Percentiles rank a stretch among this genome's conserved stretches.
Evolutionary conservation across 2,888 invertebrate species (phyloP).

Genomic region (Apocheima hispidaria): DNA sequence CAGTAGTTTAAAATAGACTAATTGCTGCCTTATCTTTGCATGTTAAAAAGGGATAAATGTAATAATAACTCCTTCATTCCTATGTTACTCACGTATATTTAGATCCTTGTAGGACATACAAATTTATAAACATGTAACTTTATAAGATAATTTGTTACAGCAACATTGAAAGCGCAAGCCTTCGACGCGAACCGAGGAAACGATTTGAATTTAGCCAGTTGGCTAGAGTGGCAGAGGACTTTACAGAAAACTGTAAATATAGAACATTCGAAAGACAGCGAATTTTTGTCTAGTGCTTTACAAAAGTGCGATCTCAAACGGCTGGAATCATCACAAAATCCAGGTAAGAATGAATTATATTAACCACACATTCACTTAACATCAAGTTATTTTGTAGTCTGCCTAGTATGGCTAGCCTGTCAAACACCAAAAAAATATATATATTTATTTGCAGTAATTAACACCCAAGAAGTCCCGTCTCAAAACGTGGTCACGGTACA

Average conservation of each 20-base stretch:
- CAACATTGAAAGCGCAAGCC: constrained; percentile 25
- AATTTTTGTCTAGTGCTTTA: constrained; percentile 75
- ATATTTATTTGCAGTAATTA: constrained; percentile 8
- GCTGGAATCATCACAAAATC: constrained; percentile 69
- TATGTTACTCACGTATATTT: too few relatives aligned
- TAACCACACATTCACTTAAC: background rate
- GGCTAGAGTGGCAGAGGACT: constrained; percentile 80
- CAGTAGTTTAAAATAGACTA: too few relatives aligned
- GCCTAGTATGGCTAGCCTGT: too few relatives aligned
- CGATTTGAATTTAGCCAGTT: constrained; percentile 62
- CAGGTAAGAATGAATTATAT: constrained; percentile 8
- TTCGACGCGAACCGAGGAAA: constrained; percentile 52
- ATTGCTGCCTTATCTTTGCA: background rate
- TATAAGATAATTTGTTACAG: constrained; percentile 11
- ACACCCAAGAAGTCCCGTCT: constrained; percentile 12
- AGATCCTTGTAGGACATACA: too few relatives aligned
- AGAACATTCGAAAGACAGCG: constrained; percentile 76
- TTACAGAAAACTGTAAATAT: constrained; percentile 76
- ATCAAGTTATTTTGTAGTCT: too few relatives aligned
- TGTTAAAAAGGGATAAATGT: too few relatives aligned
- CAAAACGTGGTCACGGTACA: constrained; percentile 38
- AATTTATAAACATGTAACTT: too few relatives aligned
- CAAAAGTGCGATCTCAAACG: constrained; percentile 81
- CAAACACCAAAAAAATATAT: background rate
- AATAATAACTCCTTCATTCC: too few relatives aligned